A percentile compares a stretch with the other conserved stretches of the same genome.
Evolutionary conservation across 2,888 invertebrate genomes (phyloP).

Genomic region (Acanthosepion pharaonis): DNA sequence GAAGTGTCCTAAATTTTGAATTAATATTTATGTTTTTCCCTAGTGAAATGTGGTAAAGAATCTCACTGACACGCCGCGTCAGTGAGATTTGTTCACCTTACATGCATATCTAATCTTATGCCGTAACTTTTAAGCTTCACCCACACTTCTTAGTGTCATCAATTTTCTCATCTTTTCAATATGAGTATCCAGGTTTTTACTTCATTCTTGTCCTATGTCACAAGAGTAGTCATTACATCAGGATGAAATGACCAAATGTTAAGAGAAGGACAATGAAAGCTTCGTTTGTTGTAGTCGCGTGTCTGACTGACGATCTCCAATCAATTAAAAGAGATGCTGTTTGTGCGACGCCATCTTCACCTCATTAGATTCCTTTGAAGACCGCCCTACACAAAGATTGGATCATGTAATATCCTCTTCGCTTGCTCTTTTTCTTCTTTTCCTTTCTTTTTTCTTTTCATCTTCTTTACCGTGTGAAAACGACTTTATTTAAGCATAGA

Average conservation of each 20-base stretch:
- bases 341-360: constrained; percentile 21
- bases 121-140: no score
- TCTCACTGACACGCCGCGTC: no score
- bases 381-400: background rate
- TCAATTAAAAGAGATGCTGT: background rate
- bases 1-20: no score
- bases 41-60: no score
- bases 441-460: background rate
- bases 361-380: constrained; percentile 33
- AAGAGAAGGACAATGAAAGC: background rate
- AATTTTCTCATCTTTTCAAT: no score
- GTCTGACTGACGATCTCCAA: background rate
- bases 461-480: background rate
- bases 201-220: no score
- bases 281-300: background rate
- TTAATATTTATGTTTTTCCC: no score
- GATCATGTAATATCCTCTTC: constrained; percentile 23
- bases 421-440: background rate
- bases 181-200: no score
- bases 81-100: no score
- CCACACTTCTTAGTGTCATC: no score
- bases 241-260: background rate
- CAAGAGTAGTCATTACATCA: background rate
- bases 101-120: no score
- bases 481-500: background rate